Evolutionary conservation across 2,113 vertebrate genomes (phyloP), one percentile per base, ranked within the genome.

Genomic region (Poeciliopsis prolifica): DNA sequence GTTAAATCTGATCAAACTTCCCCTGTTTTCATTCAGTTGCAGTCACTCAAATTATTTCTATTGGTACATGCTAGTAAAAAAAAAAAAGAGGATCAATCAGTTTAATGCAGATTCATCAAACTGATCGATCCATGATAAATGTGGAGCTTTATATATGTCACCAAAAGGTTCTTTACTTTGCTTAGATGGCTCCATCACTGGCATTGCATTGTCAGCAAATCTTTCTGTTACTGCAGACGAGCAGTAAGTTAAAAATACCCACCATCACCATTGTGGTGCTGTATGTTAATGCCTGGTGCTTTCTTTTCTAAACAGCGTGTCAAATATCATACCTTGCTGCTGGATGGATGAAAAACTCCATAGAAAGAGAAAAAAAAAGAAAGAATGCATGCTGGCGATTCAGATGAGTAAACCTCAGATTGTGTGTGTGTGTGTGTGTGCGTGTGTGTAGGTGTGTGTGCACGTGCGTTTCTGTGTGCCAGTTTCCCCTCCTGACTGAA

Each of bases 401-500:
- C 81, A 83, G 76, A 87, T 66, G 72, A 67, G 86, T 86, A 88
- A 90, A 89, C 75, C 83, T 85, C 65, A 75, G 75, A 74, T 61
- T 88, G 81, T 82, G 74, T 74, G 74, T 58, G 87, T 73, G 87
- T 86, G 92, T 88, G 88, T 82, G 65, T 79, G 91, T 89, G 92
- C 92, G 70, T 51, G 88, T 70, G 87, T 28, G 28, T 28, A 28
- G 28, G 28, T 28, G 28, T 28, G 70, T 51, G 88, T 70, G 87
- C 87, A 86, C 79, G 91, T 88, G 88, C 84, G 69, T 88, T 89
- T 77, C 63, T 82, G 65, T 80, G 91, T 89, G 92, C 92, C 85
- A 90, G 91, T 94, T 95, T 94, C 95, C 92, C 72, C 89, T 88
- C 75, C 89, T 91, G 92, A 92, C 87, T 92, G 88, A 91, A 90